Conservation (phyloP, 2,888 invertebrate species). For the Antheraea assamensis region DNA sequence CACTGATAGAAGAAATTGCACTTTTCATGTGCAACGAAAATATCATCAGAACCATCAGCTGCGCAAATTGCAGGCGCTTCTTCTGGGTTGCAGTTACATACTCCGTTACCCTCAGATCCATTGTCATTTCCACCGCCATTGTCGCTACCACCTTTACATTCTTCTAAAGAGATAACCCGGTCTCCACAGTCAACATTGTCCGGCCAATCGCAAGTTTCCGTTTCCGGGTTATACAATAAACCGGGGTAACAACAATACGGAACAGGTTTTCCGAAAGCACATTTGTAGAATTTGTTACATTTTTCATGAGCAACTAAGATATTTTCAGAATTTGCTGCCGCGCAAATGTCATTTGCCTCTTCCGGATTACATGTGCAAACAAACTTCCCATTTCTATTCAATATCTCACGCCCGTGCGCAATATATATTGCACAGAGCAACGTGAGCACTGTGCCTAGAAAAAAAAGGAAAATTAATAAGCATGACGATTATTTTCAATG, state of each 20-base stretch:
- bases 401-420: slow-evolving; percentile 40
- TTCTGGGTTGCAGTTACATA: slow-evolving; percentile 41
- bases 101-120: slow-evolving; percentile 25
- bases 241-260: slow-evolving; percentile 26
- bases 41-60: slow-evolving; percentile 38
- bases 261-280: slow-evolving; percentile 37
- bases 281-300: slow-evolving; percentile 45
- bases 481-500: too few relatives aligned
- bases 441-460: slow-evolving; percentile 53
- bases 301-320: slow-evolving; percentile 41
- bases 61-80: slow-evolving; percentile 48
- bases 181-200: slow-evolving; percentile 42
- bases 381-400: slow-evolving; percentile 19
- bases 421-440: slow-evolving; percentile 56
- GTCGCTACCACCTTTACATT: slow-evolving; percentile 31
- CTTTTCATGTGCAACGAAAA: slow-evolving; percentile 46
- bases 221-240: slow-evolving; percentile 38
- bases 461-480: slow-evolving; percentile 15
- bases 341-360: slow-evolving; percentile 43
- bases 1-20: slow-evolving; percentile 54
- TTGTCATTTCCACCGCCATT: slow-evolving; percentile 22
- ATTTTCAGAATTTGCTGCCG: slow-evolving; percentile 31
- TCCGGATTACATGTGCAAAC: slow-evolving; percentile 36
- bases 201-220: slow-evolving; percentile 40
- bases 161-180: slow-evolving; percentile 40